Evolutionary conservation across 2,797 vertebrate genomes (phyloP).

Genomic region (Schizothorax lantsangensis): DNA sequence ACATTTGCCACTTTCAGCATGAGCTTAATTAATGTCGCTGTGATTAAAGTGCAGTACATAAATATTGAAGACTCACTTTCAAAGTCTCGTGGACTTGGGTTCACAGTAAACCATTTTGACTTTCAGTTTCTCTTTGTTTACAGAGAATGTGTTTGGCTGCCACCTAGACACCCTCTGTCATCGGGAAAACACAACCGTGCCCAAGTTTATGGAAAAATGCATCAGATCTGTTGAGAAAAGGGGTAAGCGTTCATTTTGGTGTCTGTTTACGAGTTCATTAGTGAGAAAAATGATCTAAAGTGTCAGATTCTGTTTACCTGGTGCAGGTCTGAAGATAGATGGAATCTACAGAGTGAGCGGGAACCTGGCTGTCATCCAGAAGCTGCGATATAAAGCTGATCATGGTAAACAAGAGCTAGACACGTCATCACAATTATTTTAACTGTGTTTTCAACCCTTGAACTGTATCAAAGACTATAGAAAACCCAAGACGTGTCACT

Average conservation of each 20-base stretch:
- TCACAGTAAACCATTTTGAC: neutral
- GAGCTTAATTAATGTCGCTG: neutral
- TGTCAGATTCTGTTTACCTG: neutral
- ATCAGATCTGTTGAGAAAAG: constrained; percentile 86
- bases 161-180: constrained; percentile 84
- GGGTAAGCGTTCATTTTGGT: constrained; percentile 73
- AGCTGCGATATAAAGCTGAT: constrained; percentile 88
- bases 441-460: neutral
- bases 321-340: constrained; percentile 86
- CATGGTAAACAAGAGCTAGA: constrained; percentile 78
- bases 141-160: constrained; percentile 94
- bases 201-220: constrained; percentile 87
- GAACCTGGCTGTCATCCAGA: constrained; percentile 94
- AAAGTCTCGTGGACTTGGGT: neutral
- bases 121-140: neutral
- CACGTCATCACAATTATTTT: neutral
- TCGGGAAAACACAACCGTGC: constrained; percentile 81
- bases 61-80: neutral
- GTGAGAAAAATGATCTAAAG: neutral
- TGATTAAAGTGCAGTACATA: neutral
- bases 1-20: neutral
- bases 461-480: neutral
- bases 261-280: neutral
- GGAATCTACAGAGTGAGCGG: constrained; percentile 95
- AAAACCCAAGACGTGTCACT: too few species aligned